Percentiles rank a stretch among this genome's conserved stretches.
Evolutionary conservation across 1,140 invertebrate genomes (phyloP).

Genomic region (Lutraria rhynchaena): DNA sequence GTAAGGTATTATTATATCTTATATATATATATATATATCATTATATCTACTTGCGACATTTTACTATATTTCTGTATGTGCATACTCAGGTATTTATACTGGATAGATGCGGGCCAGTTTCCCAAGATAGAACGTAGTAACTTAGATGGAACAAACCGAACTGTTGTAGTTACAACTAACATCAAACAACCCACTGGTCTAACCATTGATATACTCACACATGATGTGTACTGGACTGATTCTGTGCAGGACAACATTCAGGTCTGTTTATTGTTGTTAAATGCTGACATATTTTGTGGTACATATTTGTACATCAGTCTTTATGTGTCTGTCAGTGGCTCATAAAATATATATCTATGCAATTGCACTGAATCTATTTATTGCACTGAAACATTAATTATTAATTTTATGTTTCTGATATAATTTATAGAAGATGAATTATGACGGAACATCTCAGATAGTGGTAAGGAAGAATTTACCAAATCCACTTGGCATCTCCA

Average conservation of each 20-base stretch:
- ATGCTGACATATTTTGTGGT: too few species aligned
- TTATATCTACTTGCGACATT: too few species aligned
- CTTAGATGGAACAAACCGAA: conserved; percentile 94
- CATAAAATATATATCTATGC: too few species aligned
- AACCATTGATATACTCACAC: conserved; percentile 95
- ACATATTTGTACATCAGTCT: too few species aligned
- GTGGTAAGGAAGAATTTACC: conserved; percentile 94
- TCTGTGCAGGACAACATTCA: conserved; percentile 96
- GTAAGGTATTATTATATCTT: too few species aligned
- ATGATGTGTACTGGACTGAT: conserved; percentile 99
- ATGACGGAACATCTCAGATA: conserved; percentile 82
- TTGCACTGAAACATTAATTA: too few species aligned
- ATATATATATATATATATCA: too few species aligned
- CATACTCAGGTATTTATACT: conserved; percentile 89
- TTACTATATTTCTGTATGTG: background rate
- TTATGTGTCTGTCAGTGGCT: too few species aligned
- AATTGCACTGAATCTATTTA: too few species aligned
- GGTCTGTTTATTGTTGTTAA: too few species aligned
- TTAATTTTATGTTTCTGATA: too few species aligned
- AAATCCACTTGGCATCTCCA: conserved; percentile 96
- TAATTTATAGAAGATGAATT: conserved; percentile 80
- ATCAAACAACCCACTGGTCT: conserved; percentile 96
- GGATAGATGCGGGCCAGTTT: conserved; percentile 99
- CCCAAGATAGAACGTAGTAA: conserved; percentile 95
- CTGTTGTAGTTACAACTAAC: conserved; percentile 93